These are phyloP conservation scores for Styela plicata DNA, from an alignment of 23 tunicate genomes.

Conservation along the genomic window DNA sequence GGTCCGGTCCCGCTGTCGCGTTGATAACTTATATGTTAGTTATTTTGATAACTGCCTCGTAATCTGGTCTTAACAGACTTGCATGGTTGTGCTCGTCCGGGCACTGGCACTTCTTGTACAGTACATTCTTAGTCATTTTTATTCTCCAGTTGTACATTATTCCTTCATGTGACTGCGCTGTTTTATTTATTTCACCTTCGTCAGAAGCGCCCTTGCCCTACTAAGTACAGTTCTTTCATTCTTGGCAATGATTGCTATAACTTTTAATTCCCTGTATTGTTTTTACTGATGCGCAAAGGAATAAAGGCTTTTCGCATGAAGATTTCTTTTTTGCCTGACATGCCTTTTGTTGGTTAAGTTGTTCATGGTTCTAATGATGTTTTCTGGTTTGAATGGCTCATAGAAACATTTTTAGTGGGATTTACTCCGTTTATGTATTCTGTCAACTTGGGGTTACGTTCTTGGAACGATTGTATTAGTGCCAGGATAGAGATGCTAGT, in stretches of 20 bases:
- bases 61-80: background rate
- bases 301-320: background rate
- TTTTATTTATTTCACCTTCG: background rate
- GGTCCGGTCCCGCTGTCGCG: constrained; percentile 46
- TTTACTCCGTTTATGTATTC: too few species aligned
- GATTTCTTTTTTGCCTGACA: too few species aligned
- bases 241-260: too few species aligned
- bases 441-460: too few species aligned
- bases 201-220: background rate
- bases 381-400: too few species aligned
- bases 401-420: too few species aligned
- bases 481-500: too few species aligned
- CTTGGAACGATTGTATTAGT: too few species aligned
- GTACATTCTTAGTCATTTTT: background rate
- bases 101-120: background rate
- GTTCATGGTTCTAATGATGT: too few species aligned
- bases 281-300: background rate
- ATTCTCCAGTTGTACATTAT: background rate
- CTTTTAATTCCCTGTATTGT: background rate
- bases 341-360: too few species aligned
- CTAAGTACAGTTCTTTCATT: too few species aligned
- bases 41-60: background rate
- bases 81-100: background rate
- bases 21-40: background rate
- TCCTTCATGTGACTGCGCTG: background rate